Conservation (phyloP, 2,888 invertebrate species). For the Smittia aterrima region DNA sequence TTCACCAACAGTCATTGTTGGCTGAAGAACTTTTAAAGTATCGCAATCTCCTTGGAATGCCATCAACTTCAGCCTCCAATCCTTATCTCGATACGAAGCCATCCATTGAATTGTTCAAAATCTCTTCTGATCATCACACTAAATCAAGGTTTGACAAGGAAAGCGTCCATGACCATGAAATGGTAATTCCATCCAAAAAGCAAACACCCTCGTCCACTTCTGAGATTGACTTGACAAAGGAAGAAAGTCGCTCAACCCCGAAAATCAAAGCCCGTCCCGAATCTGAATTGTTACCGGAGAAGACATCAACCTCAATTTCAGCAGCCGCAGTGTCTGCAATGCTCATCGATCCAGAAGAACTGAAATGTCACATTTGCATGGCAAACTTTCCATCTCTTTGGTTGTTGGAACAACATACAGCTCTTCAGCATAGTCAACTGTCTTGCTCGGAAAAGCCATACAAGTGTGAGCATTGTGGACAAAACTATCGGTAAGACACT, state of each 20-base stretch:
- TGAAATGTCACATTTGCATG: constrained; percentile 78
- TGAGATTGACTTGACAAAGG: constrained; percentile 56
- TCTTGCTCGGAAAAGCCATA: constrained; percentile 76
- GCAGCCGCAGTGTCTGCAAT: constrained; percentile 53
- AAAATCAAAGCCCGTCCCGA: constrained; percentile 40
- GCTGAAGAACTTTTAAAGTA: constrained; percentile 54
- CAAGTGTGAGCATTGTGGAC: constrained; percentile 88
- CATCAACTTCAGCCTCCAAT: constrained; percentile 17
- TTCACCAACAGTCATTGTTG: constrained; percentile 56
- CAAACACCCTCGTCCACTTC: constrained; percentile 50
- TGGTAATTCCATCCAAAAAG: constrained; percentile 29
- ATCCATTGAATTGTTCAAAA: constrained; percentile 34
- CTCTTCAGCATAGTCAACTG: constrained; percentile 72
- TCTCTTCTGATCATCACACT: constrained; percentile 40
- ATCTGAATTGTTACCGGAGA: constrained; percentile 30
- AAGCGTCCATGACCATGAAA: constrained; percentile 46
- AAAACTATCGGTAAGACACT: constrained; percentile 66
- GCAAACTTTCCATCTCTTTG: constrained; percentile 86
- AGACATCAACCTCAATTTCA: constrained; percentile 52
- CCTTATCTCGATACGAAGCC: constrained; percentile 25
- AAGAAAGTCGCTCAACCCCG: constrained; percentile 45
- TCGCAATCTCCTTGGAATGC: constrained; percentile 42
- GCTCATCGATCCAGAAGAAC: constrained; percentile 47
- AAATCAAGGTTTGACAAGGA: constrained; percentile 46
- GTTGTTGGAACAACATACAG: constrained; percentile 81